phyloP scores from a whole-genome alignment of 1,140 invertebrate species.

The Riptortus pedestris region DNA sequence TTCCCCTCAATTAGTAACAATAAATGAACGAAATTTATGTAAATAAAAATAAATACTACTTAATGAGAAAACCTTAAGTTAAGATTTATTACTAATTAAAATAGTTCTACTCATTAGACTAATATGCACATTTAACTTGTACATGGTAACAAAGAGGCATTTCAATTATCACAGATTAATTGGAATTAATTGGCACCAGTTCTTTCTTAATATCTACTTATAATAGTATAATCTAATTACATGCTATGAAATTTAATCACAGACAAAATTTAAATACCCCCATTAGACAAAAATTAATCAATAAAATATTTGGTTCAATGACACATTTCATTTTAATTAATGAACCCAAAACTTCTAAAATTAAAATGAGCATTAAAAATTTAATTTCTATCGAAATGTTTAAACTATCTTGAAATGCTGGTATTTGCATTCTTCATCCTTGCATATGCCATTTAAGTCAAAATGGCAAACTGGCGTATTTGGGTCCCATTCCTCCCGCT shows the following conservation, averaged over 20 bases:
- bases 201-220: too few species aligned
- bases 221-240: not conserved
- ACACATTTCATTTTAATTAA: not conserved
- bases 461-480: slow-evolving; percentile 20
- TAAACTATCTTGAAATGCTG: slow-evolving; percentile 18
- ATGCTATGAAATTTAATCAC: not conserved
- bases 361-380: slow-evolving; percentile 1
- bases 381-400: not conserved
- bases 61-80: too few species aligned
- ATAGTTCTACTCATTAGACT: too few species aligned
- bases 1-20: too few species aligned
- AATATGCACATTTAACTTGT: too few species aligned
- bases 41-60: too few species aligned
- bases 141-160: slow-evolving; percentile 1
- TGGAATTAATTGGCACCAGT: slow-evolving; percentile 2
- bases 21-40: too few species aligned
- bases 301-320: not conserved
- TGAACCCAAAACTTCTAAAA: not conserved
- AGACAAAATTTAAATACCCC: not conserved
- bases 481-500: slow-evolving; percentile 18
- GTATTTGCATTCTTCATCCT: slow-evolving; percentile 25
- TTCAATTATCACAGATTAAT: not conserved
- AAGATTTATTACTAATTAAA: too few species aligned
- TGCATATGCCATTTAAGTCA: slow-evolving; percentile 22
- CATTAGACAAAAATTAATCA: not conserved